Percentiles rank a stretch among this genome's conserved stretches.
These are phyloP conservation scores for Phasia obesa DNA, from an alignment of 2,888 invertebrate species.

Conservation along the genomic window DNA sequence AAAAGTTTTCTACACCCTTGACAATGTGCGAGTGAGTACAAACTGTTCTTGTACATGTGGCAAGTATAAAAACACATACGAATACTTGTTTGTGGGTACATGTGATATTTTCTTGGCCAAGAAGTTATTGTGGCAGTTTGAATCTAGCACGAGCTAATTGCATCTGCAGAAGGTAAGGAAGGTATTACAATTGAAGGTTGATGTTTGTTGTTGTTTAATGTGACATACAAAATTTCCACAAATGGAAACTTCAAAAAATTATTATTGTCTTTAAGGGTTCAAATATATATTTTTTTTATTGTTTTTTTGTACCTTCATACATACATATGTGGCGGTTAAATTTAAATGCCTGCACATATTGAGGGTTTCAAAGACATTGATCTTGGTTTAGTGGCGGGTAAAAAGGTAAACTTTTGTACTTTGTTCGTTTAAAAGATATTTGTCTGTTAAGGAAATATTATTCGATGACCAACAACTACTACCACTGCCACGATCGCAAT, in stretches of 20 bases:
- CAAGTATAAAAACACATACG: neutral
- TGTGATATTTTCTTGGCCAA: constrained; percentile 52
- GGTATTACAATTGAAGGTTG: constrained; percentile 50
- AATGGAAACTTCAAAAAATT: neutral
- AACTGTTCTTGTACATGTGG: constrained; percentile 42
- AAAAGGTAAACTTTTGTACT: neutral
- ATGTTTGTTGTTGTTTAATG: neutral
- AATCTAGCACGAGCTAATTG: constrained; percentile 68
- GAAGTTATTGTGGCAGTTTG: constrained; percentile 21
- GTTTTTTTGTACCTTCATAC: too few relatives aligned
- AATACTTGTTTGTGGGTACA: neutral
- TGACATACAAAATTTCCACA: constrained; percentile 33
- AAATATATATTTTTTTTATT: too few relatives aligned
- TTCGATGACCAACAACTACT: constrained; percentile 43
- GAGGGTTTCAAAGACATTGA: neutral
- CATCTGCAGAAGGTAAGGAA: constrained; percentile 65
- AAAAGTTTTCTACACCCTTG: constrained; percentile 63
- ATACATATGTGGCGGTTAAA: constrained; percentile 1
- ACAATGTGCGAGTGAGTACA: constrained; percentile 38
- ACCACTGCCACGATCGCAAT: constrained; percentile 29
- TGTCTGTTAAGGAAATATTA: constrained; percentile 34
- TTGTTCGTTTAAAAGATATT: neutral
- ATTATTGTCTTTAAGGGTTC: neutral
- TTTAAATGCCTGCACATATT: neutral
- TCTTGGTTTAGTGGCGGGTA: neutral